Conservation (phyloP, 2,888 invertebrate genomes). For the Drosophila siamana region DNA sequence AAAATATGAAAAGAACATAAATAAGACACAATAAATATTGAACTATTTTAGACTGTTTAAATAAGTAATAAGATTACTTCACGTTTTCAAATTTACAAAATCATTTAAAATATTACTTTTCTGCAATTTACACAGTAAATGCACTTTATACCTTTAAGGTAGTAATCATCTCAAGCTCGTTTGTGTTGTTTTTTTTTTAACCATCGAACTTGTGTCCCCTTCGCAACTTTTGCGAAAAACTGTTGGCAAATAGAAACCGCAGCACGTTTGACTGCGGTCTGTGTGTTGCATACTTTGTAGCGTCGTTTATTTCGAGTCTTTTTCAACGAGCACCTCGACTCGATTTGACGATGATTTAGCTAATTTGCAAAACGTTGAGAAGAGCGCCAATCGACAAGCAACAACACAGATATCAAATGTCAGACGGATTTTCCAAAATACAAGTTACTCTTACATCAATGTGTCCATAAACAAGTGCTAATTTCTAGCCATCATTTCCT, state of each 20-base stretch:
- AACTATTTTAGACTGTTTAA: too few relatives aligned
- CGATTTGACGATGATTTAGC: constrained; percentile 58
- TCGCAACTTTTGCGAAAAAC: constrained; percentile 43
- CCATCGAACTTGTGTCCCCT: not conserved
- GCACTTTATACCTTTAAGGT: constrained; percentile 21
- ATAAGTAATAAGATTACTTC: too few relatives aligned
- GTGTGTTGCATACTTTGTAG: constrained; percentile 73
- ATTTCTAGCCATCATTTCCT: constrained; percentile 21
- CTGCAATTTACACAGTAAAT: not conserved
- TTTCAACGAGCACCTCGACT: constrained; percentile 33
- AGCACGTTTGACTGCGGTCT: constrained; percentile 72
- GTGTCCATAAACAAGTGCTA: constrained; percentile 33
- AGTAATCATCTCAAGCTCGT: not conserved
- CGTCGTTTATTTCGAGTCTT: constrained; percentile 28
- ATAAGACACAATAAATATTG: too few relatives aligned
- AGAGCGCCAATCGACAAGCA: too few relatives aligned
- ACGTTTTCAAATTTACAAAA: too few relatives aligned
- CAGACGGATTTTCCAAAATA: not conserved
- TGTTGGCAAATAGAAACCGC: constrained; percentile 63
- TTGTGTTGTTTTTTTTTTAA: not conserved
- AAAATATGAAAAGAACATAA: too few relatives aligned
- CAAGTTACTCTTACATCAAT: constrained; percentile 11
- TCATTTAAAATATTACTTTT: too few relatives aligned
- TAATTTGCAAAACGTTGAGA: constrained; percentile 51
- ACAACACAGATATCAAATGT: constrained; percentile 5